Evolutionary conservation across 2,113 vertebrate genomes (phyloP), one percentile per base, ranked within the genome.

Genomic region (Lophius piscatorius): DNA sequence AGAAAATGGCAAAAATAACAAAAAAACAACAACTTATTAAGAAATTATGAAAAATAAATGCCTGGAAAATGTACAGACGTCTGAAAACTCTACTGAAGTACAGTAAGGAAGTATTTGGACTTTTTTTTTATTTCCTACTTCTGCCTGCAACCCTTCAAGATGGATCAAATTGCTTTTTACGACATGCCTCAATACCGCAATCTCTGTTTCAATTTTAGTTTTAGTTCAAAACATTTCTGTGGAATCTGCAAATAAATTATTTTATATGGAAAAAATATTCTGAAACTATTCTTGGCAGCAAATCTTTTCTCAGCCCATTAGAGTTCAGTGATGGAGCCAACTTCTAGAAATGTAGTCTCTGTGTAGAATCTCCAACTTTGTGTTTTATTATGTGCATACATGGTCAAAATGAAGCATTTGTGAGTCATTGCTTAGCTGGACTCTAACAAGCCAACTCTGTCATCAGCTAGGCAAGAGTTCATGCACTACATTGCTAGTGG

Each of bases 371-470:
- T 60, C 47, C 33, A 42, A 31, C 50, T 58, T 58, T 52, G 12
- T 21, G 62, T 36, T 40, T 63, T 36, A 46, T 44, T 46, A 24
- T 34, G 44, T 12, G 62, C 65, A 57, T 74, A 74, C 60, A 68
- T 65, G 50, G 63, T 63, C 24, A 67, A 35, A 74, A 18, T 33
- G 9, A 21, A 47, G 28, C 17, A 54, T 56, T 54, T 3, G 24
- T 48, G 34, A 63, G 42, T 68, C 52, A 47, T 0, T 29, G 35
- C 46, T n/a, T 6, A 71, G 36, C 3, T 5, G 41, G 59, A 61
- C 51, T 33, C 63, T 38, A 38, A 38, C 26, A 52, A 54, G 40
- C 51, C 36, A 5, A 45, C 4, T 67, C 26, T 34, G 10, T 82
- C 64, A 74, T 56, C 28, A 55, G 52, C 45, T 38, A 16, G 47